A percentile compares a stretch with the other conserved stretches of the same genome.
Conservation (phyloP, 2,113 vertebrate species). For the Myotis lucifugus region DNA sequence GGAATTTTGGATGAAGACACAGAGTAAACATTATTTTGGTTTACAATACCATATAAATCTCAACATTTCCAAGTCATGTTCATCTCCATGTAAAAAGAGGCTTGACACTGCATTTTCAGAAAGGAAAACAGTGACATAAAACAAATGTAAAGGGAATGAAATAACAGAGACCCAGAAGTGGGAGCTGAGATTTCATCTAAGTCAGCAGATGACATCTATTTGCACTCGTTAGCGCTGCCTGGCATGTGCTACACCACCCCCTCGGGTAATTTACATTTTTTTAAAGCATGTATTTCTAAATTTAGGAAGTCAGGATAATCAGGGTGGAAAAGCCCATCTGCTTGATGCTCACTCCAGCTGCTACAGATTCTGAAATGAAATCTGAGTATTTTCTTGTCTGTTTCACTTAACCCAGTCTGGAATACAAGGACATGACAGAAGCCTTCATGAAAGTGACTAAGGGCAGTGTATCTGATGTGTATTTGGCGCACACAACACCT, state of each 20-base stretch:
- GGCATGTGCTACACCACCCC: constrained; percentile 87
- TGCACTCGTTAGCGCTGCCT: constrained; percentile 87
- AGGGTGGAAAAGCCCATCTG: constrained; percentile 92
- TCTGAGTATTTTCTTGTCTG: constrained; percentile 82
- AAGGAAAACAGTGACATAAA: constrained; percentile 46
- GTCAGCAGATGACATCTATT: constrained; percentile 87
- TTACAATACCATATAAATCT: constrained; percentile 37
- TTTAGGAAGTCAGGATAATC: constrained; percentile 90
- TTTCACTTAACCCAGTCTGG: constrained; percentile 72
- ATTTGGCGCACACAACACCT: neutral
- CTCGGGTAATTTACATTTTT: constrained; percentile 89
- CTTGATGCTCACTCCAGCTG: constrained; percentile 88
- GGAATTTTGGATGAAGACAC: neutral
- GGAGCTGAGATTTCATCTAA: constrained; percentile 77
- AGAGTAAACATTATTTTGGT: constrained; percentile 52
- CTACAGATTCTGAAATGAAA: constrained; percentile 85
- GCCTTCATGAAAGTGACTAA: neutral
- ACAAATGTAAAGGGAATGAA: constrained; percentile 53
- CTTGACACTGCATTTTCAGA: constrained; percentile 36
- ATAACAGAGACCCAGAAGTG: constrained; percentile 67
- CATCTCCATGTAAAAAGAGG: neutral
- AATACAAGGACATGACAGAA: constrained; percentile 59
- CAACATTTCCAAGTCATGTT: neutral
- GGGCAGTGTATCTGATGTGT: neutral
- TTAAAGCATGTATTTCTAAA: constrained; percentile 87